Percentiles rank a stretch among this genome's conserved stretches.
These are phyloP conservation scores for Empis livida DNA, from an alignment of 2,888 invertebrate genomes.

Conservation along the genomic window DNA sequence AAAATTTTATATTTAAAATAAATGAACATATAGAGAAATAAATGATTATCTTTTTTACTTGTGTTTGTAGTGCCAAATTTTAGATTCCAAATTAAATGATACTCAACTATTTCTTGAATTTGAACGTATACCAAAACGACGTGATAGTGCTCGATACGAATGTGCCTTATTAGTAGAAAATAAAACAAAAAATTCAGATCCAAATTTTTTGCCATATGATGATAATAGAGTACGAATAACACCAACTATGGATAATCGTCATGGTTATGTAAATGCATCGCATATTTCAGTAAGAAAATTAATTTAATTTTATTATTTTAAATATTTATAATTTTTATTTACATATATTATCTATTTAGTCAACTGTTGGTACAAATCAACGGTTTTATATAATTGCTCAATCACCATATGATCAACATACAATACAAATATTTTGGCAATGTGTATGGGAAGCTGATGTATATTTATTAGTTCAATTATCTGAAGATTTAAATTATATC, in stretches of 20 bases:
- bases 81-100: conserved; percentile 56
- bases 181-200: conserved; percentile 36
- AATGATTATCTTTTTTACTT: neutral
- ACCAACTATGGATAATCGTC: conserved; percentile 69
- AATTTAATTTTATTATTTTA: neutral
- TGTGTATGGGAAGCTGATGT: conserved; percentile 84
- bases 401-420: conserved; percentile 28
- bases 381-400: conserved; percentile 67
- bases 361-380: conserved; percentile 68
- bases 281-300: conserved; percentile 59
- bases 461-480: conserved; percentile 65
- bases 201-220: conserved; percentile 69
- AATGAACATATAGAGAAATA: neutral
- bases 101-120: conserved; percentile 70
- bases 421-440: conserved; percentile 63
- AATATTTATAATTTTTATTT: conserved; percentile 2
- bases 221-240: conserved; percentile 73
- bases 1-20: too few species aligned
- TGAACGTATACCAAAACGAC: conserved; percentile 68
- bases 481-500: conserved; percentile 49
- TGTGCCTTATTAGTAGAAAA: conserved; percentile 64
- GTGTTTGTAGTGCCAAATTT: conserved; percentile 44
- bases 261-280: conserved; percentile 87
- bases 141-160: conserved; percentile 52
- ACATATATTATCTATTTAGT: conserved; percentile 41